These are phyloP conservation scores for Phaethornis superciliosus DNA, from an alignment of 2,113 vertebrate genomes.

Conservation along the genomic window DNA sequence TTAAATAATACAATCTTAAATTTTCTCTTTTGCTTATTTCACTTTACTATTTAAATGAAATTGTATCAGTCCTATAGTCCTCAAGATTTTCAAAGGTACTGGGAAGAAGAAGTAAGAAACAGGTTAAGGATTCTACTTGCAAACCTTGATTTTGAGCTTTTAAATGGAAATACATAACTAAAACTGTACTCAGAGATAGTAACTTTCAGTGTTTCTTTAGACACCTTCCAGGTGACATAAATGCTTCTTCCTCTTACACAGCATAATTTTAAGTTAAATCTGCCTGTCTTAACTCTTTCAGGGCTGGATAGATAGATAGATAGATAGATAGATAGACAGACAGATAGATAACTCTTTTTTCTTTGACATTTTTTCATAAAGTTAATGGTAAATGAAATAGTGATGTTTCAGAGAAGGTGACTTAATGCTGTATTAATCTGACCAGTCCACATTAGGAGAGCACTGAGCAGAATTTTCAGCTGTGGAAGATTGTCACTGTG, in stretches of 20 bases:
- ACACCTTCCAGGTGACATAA: not conserved
- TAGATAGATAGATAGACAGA: not conserved
- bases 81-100: not conserved
- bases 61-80: not conserved
- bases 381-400: slow-evolving; percentile 23
- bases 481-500: not conserved
- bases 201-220: not conserved
- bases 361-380: not conserved
- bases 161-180: not conserved
- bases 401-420: not conserved
- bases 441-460: slow-evolving; percentile 10
- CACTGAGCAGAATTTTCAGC: slow-evolving; percentile 17
- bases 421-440: not conserved
- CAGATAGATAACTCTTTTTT: not conserved
- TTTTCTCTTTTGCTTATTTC: not conserved
- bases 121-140: not conserved
- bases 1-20: not conserved
- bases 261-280: not conserved
- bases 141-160: not conserved
- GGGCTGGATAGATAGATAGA: not conserved
- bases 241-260: not conserved
- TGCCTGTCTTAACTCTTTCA: not conserved
- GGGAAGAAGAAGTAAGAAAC: not conserved
- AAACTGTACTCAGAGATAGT: not conserved
- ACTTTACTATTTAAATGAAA: not conserved